Evolutionary conservation across 2,113 vertebrate genomes (phyloP).

Genomic region (Aldabrachelys gigantea): DNA sequence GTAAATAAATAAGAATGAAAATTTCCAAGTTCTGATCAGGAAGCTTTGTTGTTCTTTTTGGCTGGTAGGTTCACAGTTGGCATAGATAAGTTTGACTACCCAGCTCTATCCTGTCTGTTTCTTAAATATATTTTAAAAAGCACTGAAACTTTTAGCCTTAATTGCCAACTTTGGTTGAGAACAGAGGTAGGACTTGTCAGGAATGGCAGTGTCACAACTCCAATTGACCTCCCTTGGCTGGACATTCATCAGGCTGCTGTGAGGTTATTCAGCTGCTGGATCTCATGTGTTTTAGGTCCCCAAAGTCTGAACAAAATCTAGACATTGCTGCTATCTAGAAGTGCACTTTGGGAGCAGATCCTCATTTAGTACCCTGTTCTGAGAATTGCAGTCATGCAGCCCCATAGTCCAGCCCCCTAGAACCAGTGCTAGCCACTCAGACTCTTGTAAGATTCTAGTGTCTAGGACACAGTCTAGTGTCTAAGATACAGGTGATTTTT

Average conservation of each 20-base stretch:
- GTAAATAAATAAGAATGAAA: not conserved
- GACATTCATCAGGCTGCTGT: not conserved
- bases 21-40: not conserved
- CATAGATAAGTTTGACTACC: not conserved
- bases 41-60: not conserved
- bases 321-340: not conserved
- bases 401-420: not conserved
- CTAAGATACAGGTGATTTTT: not conserved
- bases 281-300: not conserved
- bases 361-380: not conserved
- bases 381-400: not conserved
- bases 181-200: not conserved
- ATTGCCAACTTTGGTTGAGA: not conserved
- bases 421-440: not conserved
- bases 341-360: not conserved
- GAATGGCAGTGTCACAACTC: not conserved
- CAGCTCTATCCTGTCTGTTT: rapidly evolving
- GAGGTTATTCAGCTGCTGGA: not conserved
- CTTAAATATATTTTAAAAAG: not conserved
- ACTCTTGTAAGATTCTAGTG: not conserved
- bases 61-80: rapidly evolving
- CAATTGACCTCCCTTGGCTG: not conserved
- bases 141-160: not conserved
- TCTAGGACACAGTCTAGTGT: not conserved
- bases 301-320: not conserved